Evolutionary conservation across 2,113 vertebrate species (phyloP).

Genomic region (Sialia sialis): DNA sequence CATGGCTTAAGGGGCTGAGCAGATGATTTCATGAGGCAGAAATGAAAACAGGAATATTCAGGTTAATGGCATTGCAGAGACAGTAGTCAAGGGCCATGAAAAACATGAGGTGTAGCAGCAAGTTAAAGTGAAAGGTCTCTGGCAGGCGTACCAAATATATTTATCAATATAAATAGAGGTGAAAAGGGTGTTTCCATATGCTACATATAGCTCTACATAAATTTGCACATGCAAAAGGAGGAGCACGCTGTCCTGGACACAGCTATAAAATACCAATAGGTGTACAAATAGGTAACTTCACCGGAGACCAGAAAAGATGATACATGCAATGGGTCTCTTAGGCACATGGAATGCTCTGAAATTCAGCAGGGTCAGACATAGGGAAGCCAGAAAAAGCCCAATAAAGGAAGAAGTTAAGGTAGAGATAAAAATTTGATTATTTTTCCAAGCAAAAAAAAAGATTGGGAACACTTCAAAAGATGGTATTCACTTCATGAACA

Average conservation of each 20-base stretch:
- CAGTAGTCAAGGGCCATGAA: background rate
- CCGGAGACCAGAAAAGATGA: background rate
- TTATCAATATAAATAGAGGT: background rate
- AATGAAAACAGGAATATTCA: slow-evolving; percentile 32
- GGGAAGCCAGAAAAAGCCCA: background rate
- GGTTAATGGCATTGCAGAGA: background rate
- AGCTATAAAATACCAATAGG: background rate
- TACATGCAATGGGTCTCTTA: background rate
- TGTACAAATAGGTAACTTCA: background rate
- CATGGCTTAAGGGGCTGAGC: background rate
- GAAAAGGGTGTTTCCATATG: background rate
- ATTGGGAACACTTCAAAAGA: background rate
- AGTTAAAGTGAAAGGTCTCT: background rate
- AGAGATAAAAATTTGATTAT: background rate
- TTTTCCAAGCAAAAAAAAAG: background rate
- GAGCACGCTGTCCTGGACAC: background rate
- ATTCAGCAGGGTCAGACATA: background rate
- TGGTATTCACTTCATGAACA: background rate
- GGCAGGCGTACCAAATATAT: background rate
- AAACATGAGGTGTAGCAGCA: background rate
- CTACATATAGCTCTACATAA: accelerated
- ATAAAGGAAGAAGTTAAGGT: background rate
- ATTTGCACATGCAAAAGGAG: background rate
- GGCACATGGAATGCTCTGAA: background rate
- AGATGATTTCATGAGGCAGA: background rate